Evolutionary conservation across 1,140 invertebrate species (phyloP), one percentile per base, ranked within the genome.

Genomic region (Drosophila guanche): DNA sequence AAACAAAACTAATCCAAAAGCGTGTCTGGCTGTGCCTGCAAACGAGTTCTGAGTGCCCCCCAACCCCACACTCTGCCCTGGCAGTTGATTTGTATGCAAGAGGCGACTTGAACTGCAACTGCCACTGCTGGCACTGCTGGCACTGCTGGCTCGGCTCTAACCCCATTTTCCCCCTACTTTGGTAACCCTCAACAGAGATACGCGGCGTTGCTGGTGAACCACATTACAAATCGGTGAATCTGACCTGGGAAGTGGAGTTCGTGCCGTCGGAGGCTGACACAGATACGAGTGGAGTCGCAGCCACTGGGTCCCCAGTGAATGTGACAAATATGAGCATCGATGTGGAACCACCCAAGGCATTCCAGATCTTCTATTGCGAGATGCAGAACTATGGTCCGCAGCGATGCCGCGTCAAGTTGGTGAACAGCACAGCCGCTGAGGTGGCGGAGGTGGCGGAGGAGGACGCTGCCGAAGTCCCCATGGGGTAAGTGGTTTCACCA

Each of bases 361-460:
- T 95, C 91, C 93, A 94, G 86, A 93, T 96, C 14, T 93, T 94
- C 73, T 96, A 95, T 90, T 96, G 95, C 88, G 95, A 96, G 90
- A 90, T 95, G 61, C 95, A 96, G 90, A 93, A 94, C 12, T 95
- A 94, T 94, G 95, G 95, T 42, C 92, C 94, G n/a, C 94, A 95
- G 74, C 92, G 95, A 46, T 96, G 95, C 90, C 92, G 94, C 67
- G 93, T 94, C 14, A 95, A 95, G 91, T 45, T 89, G 67, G 94
- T 95, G 80, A 81, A 92, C 50, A 79, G 90, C 52, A 78, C 72
- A 0, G 47, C 50, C 7, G 81, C 79, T 10, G 61, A 58, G 42
- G 46, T 76, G 48, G 20, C 54, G 37, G 61, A 58, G 42, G 46
- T 76, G 48, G 20, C 54, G 37, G 16, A 37, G 27, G 63, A 60